A percentile compares a stretch with the other conserved stretches of the same genome.
Conservation (phyloP, 2,797 vertebrate species). For the Streptopelia turtur region DNA sequence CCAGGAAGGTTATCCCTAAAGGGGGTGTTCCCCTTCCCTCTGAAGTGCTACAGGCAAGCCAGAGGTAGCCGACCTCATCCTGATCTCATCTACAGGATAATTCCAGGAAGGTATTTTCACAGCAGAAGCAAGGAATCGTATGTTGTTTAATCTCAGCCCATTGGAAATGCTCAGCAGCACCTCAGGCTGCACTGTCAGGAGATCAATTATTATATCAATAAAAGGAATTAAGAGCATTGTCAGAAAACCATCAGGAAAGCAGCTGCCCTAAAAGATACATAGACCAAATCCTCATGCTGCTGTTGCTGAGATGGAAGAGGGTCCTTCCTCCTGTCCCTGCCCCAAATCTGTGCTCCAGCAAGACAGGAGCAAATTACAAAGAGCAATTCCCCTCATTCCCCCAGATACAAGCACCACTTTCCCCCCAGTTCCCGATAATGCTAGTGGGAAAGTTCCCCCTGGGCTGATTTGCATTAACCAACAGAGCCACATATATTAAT, state of each 20-base stretch:
- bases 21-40: neutral
- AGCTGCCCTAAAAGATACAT: neutral
- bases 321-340: neutral
- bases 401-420: neutral
- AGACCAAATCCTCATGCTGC: neutral
- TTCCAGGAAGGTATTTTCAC: slow-evolving; percentile 7
- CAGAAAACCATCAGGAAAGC: slow-evolving; percentile 14
- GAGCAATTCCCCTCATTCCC: neutral
- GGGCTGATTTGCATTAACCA: neutral
- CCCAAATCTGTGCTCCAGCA: fast-evolving
- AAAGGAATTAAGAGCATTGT: slow-evolving; percentile 44
- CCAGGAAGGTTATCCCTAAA: neutral
- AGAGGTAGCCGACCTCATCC: neutral
- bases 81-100: slow-evolving; percentile 15
- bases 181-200: neutral
- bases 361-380: neutral
- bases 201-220: slow-evolving; percentile 43
- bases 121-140: neutral
- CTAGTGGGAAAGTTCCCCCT: neutral
- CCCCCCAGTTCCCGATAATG: neutral
- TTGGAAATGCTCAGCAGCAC: slow-evolving; percentile 3
- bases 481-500: neutral
- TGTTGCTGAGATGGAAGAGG: neutral
- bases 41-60: neutral
- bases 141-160: neutral